Evolutionary conservation across 2,113 vertebrate genomes (phyloP).

Genomic region (Dendropsophus ebraccatus): DNA sequence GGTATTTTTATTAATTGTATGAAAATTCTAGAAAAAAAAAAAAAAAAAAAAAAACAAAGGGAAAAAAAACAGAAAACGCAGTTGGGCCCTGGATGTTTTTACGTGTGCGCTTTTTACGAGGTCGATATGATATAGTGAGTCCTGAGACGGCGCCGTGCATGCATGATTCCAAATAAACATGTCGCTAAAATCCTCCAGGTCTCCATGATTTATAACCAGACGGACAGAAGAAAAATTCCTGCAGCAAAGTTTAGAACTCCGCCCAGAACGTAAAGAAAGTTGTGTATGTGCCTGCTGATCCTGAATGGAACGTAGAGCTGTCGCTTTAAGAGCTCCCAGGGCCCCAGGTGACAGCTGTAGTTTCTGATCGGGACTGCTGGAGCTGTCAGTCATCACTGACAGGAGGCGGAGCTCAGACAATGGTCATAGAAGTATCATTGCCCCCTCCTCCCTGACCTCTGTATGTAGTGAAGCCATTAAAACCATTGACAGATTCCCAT

Average conservation of each 20-base stretch:
- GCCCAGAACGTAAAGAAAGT: too few relatives aligned
- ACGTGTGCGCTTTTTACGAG: conserved; percentile 78
- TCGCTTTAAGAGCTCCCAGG: too few relatives aligned
- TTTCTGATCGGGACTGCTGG: too few relatives aligned
- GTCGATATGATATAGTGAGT: conserved; percentile 73
- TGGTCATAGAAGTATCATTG: too few relatives aligned
- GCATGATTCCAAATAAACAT: conserved; percentile 72
- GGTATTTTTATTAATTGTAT: conserved; percentile 69
- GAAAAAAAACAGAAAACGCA: not conserved
- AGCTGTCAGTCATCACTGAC: too few relatives aligned
- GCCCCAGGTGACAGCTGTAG: too few relatives aligned
- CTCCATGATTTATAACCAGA: conserved; percentile 69
- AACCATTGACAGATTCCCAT: too few relatives aligned
- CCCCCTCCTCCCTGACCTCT: too few relatives aligned
- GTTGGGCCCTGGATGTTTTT: conserved; percentile 66
- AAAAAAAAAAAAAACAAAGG: conserved; percentile 50
- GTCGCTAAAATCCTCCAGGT: conserved; percentile 61
- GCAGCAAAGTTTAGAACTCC: not conserved
- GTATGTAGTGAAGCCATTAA: too few relatives aligned
- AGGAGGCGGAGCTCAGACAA: too few relatives aligned
- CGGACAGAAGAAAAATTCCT: conserved; percentile 48
- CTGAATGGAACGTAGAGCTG: too few relatives aligned
- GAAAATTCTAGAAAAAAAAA: conserved; percentile 73
- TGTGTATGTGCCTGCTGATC: too few relatives aligned
- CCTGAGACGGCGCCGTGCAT: conserved; percentile 71